Evolutionary conservation across 1,140 invertebrate genomes (phyloP), one percentile per base, ranked within the genome.

Genomic region (Macrotrachela quadricornifera): DNA sequence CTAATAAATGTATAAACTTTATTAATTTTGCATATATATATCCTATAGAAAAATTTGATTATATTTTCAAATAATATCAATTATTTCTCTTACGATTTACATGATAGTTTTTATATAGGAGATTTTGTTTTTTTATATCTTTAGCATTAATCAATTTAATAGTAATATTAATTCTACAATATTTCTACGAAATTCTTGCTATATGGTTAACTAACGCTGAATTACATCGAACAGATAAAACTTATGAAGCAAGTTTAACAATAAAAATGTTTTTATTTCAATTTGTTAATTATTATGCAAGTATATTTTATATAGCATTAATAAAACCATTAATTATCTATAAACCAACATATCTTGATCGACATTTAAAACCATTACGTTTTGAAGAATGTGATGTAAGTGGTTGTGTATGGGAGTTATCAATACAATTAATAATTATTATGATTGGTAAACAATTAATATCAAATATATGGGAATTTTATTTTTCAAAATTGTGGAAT

Each of bases 251-350:
- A 62, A 87, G 82, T 1, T 92, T 85, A 63, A 94, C 86, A 0
- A 85, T 92, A 61, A 94, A 94, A 69, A 92, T 94, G 72, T 94
- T 90, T 70, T 75, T 92, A 46, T 94, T 95, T 69, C 86, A 94
- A 66, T 94, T 91, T 64, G 83, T 92, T 73, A 94, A 94, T 64
- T 91, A 83, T 67, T 94, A 92, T 62, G 85, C 85, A 0, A 90
- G 86, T 0, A 76, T 94, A 1, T 87, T 95, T 49, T 95, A 94
- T 68, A 92, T 94, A 48, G 87, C 86, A 0, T 92, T 94, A 65
- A 91, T 94, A 64, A 95, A 74, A 60, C 71, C 70, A 52, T 90
- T 77, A 83, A 85, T 57, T 44, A 40, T 56, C 37, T 54, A 46
- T 80, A 17, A 76, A 78, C 6, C 76, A 82, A 50, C 83, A 83